phyloP scores from a whole-genome alignment of 2,113 vertebrate species.

The Tylochromis polylepis region DNA sequence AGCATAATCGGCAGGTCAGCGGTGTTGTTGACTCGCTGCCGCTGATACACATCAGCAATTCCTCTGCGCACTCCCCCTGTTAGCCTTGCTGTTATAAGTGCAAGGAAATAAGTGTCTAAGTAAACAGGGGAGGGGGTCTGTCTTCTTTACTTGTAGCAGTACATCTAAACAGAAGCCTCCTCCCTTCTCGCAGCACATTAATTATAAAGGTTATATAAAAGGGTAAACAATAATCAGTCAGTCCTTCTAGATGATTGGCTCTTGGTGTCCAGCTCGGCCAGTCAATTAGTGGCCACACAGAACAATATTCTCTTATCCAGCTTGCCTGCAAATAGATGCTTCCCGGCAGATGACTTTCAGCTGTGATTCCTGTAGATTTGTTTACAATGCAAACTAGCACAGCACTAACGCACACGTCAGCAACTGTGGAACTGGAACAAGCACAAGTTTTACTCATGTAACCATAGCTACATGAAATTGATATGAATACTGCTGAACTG shows the following conservation, averaged over 20 bases:
- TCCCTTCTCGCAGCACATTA: not conserved
- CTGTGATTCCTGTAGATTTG: not conserved
- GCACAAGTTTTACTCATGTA: not conserved
- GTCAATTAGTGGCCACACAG: not conserved
- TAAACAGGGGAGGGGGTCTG: not conserved
- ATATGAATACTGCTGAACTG: not conserved
- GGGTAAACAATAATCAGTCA: not conserved
- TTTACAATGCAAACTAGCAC: not conserved
- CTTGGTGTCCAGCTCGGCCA: not conserved
- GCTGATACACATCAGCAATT: slow-evolving; percentile 35
- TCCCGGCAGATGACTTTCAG: not conserved
- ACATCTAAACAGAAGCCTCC: not conserved
- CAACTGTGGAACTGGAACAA: not conserved
- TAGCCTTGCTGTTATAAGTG: not conserved
- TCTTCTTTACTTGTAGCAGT: not conserved
- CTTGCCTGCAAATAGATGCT: not conserved
- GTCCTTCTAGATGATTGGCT: not conserved
- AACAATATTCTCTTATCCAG: not conserved
- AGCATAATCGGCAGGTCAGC: not conserved
- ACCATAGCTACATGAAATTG: not conserved
- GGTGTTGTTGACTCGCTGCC: slow-evolving; percentile 24
- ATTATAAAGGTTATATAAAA: not conserved
- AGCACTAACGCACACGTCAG: not conserved
- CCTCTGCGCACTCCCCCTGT: not conserved
- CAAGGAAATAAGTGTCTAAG: not conserved